Base-by-base conservation (phyloP, 2,113 vertebrate species). In the Rhea pennata region DNA sequence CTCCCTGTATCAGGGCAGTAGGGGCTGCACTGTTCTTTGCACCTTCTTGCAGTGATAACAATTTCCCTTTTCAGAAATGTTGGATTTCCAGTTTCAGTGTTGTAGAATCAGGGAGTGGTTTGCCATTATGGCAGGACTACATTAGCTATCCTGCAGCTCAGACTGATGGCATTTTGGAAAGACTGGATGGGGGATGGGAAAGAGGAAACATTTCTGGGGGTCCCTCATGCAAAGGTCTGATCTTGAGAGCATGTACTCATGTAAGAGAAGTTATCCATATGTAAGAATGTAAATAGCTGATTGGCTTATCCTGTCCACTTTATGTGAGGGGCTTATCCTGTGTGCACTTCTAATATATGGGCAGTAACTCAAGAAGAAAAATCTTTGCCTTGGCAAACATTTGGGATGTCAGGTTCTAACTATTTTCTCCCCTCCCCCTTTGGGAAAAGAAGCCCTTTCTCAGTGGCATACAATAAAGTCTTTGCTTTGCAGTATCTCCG, bases 361-460 rank as follows among this genome's bases (percentile, higher is more conserved):
- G 89, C 80, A 81, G 73, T 7, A n/a, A 10, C 39, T 65, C 48
- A 33, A 69, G 71, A 91, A 70, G 53, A 84, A 6, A 84, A 85
- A 33, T 46, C 84, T 89, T 77, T 85, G 78, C 84, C 50, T 65
- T 27, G 23, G 62, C 66, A 66, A 75, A 15, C 0, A 0, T 31
- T 69, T 71, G 23, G 48, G 83, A 51, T 82, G 20, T 50, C 36
- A 24, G 36, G 21, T 22, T 46, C 67, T 70, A 50, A 70, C 2
- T 75, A 3, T 86, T 83, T 81, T 54, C 51, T 92, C 71, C 72
- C 64, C 50, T 69, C 72, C 85, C 62, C n/a, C 44, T 33, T 31
- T 62, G 58, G 75, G 88, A 88, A 92, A 64, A 93, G 75, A 73
- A 78, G 75, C 61, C 53, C 44, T 73, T 72, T 93, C 92, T 94